These are phyloP conservation scores for Toxotes chatareus DNA, from an alignment of 2,113 vertebrate species.

Conservation along the genomic window DNA sequence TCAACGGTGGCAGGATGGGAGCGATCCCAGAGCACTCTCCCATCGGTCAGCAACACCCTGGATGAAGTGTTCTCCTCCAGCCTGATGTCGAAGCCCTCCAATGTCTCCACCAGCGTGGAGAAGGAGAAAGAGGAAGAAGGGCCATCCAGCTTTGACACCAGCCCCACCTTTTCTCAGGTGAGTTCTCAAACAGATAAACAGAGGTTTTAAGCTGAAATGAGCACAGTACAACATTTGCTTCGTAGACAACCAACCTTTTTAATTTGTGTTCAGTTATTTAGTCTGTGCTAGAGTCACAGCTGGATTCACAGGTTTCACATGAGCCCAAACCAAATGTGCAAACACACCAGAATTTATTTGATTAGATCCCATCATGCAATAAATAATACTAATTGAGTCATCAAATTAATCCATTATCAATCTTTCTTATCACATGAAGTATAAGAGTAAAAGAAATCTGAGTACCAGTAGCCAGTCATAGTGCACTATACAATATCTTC, in stretches of 20 bases:
- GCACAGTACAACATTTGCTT: neutral
- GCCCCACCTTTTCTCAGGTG: constrained; percentile 88
- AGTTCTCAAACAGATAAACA: constrained; percentile 16
- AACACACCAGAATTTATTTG: too few species aligned
- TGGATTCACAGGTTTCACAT: too few species aligned
- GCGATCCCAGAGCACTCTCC: constrained; percentile 84
- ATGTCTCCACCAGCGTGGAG: constrained; percentile 27
- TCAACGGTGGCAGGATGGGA: constrained; percentile 81
- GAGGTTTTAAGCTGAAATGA: neutral
- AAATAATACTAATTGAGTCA: too few species aligned
- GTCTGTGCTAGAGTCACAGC: too few species aligned
- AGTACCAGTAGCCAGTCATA: too few species aligned
- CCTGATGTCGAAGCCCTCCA: constrained; percentile 68
- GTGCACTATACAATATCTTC: neutral
- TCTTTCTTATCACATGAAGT: too few species aligned
- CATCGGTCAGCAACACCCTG: constrained; percentile 76
- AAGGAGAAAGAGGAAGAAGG: constrained; percentile 70
- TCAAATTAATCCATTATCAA: too few species aligned
- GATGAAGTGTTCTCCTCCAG: constrained; percentile 85
- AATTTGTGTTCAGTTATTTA: neutral
- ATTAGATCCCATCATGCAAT: too few species aligned
- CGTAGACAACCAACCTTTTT: neutral
- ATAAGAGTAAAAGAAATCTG: too few species aligned
- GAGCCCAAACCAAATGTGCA: neutral
- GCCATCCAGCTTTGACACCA: constrained; percentile 64